A percentile compares a stretch with the other conserved stretches of the same genome.
Conservation (phyloP, 2,797 vertebrate species). For the Clarias pachynema region DNA sequence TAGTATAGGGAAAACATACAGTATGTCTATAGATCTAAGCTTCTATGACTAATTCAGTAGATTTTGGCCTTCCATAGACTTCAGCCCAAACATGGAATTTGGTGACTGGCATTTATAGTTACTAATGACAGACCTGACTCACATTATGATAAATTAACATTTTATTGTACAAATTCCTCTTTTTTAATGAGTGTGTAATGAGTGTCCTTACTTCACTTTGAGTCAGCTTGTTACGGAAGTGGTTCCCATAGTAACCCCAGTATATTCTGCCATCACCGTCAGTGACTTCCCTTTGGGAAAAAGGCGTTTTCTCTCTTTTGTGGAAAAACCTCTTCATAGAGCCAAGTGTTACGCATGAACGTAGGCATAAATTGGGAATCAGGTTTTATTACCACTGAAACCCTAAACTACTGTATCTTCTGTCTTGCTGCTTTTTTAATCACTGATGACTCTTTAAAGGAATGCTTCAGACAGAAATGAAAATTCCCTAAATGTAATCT, state of each 20-base stretch:
- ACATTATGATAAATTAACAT: constrained; percentile 4
- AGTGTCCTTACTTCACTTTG: constrained; percentile 37
- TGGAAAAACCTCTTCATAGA: constrained; percentile 23
- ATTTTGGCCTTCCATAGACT: not conserved
- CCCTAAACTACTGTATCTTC: not conserved
- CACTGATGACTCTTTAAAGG: not conserved
- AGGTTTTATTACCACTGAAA: not conserved
- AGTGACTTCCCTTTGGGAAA: constrained; percentile 46
- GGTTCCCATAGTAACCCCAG: constrained; percentile 57
- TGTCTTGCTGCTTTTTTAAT: not conserved
- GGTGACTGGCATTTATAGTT: not conserved
- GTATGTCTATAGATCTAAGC: not conserved
- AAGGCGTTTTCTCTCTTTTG: constrained; percentile 29
- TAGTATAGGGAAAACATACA: not conserved
- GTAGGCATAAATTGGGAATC: not conserved
- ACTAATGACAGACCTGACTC: not conserved
- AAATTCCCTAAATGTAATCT: not conserved
- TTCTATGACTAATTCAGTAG: not conserved
- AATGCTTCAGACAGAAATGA: not conserved
- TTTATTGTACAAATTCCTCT: constrained; percentile 7
- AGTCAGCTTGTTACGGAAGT: constrained; percentile 40
- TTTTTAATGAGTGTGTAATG: constrained; percentile 26
- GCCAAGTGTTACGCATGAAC: not conserved
- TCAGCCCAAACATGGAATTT: not conserved
- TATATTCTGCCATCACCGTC: constrained; percentile 38